These are phyloP conservation scores for Chloebia gouldiae DNA, from an alignment of 2,113 vertebrate species.

Conservation along the genomic window DNA sequence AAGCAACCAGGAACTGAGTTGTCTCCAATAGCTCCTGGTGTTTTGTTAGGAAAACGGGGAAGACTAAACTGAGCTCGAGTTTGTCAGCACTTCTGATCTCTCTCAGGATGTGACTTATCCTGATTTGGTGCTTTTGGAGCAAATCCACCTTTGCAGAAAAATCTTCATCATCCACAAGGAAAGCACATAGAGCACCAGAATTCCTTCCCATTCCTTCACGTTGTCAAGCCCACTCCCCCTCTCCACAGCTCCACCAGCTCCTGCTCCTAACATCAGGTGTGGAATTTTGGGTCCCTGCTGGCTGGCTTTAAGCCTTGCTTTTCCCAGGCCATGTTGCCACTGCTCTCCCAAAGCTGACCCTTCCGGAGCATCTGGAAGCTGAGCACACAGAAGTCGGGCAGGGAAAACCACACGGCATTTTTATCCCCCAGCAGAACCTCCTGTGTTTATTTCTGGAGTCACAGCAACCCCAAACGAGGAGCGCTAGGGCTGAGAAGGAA, in stretches of 20 bases:
- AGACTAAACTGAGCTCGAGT: not conserved
- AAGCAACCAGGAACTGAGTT: not conserved
- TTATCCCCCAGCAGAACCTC: constrained; percentile 4
- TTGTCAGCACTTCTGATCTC: not conserved
- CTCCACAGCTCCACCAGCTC: not conserved
- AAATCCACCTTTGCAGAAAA: not conserved
- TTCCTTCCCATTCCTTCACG: accelerated
- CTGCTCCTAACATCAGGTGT: not conserved
- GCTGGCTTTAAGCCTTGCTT: not conserved
- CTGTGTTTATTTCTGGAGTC: constrained; percentile 33
- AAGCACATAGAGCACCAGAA: not conserved
- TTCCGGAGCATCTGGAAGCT: not conserved
- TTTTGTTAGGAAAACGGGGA: not conserved
- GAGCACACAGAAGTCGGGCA: not conserved
- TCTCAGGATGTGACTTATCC: not conserved
- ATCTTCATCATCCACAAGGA: not conserved
- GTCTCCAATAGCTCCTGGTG: not conserved
- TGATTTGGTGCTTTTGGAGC: not conserved
- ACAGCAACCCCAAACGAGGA: not conserved
- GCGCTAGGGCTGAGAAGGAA: not conserved
- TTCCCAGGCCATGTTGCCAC: not conserved
- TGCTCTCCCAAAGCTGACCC: not conserved
- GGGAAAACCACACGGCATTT: constrained; percentile 23
- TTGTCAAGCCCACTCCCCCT: not conserved
- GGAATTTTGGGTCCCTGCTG: not conserved